These are phyloP conservation scores for Pangasius krempfi DNA, from an alignment of 2,797 vertebrate species.

Conservation along the genomic window DNA sequence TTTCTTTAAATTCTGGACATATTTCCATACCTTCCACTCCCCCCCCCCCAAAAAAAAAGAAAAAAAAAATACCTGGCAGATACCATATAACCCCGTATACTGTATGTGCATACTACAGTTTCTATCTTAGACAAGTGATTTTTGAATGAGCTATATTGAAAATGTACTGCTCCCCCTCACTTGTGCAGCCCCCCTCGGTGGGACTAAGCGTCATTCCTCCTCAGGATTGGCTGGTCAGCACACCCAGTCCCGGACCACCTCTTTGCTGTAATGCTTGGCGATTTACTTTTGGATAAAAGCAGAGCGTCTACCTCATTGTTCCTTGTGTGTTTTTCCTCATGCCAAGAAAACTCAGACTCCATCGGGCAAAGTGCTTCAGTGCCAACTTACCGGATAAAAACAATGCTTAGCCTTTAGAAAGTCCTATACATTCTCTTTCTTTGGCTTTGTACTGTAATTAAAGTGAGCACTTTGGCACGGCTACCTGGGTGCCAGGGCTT, in stretches of 20 bases:
- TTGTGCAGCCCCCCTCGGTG: no score
- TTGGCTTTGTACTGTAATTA: slow-evolving; percentile 74
- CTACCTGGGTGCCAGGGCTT: slow-evolving; percentile 71
- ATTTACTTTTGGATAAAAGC: slow-evolving; percentile 23
- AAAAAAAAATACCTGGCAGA: neutral
- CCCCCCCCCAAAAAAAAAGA: neutral
- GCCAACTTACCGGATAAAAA: slow-evolving; percentile 34
- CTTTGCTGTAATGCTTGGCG: slow-evolving; percentile 1
- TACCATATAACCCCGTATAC: neutral
- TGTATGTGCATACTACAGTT: neutral
- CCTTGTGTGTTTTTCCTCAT: neutral
- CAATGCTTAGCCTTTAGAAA: slow-evolving; percentile 40
- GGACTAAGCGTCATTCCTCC: neutral
- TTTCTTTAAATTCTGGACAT: neutral
- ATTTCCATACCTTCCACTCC: neutral
- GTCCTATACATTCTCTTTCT: slow-evolving; percentile 56
- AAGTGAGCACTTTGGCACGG: slow-evolving; percentile 74
- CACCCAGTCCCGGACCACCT: neutral
- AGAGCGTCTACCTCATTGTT: slow-evolving; percentile 1
- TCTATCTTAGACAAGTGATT: neutral
- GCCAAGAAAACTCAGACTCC: neutral
- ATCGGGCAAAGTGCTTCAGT: slow-evolving; percentile 1
- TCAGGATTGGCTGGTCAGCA: neutral
- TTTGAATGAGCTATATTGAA: neutral
- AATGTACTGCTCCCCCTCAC: neutral